phyloP scores from a whole-genome alignment of 2,888 invertebrate species.

The Synergus itoensis region DNA sequence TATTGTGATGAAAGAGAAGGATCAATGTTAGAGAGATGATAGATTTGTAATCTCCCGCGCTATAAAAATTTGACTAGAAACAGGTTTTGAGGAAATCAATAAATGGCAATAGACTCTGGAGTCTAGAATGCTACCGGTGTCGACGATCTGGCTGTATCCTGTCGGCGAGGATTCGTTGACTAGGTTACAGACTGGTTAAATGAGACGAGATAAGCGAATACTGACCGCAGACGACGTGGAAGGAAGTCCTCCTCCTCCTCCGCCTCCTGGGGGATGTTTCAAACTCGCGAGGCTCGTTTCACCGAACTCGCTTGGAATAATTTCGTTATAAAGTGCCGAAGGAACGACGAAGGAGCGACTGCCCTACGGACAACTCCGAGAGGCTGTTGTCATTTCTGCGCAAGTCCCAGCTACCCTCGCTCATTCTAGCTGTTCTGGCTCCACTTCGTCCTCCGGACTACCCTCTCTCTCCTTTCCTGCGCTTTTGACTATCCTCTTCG shows the following conservation, averaged over 20 bases:
- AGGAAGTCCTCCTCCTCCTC: conserved; percentile 42
- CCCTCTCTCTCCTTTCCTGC: conserved; percentile 44
- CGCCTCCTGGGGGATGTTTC: conserved; percentile 25
- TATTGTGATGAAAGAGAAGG: neutral
- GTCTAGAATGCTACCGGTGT: conserved; percentile 32
- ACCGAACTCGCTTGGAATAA: conserved; percentile 66
- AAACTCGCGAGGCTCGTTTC: conserved; percentile 56
- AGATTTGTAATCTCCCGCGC: conserved; percentile 38
- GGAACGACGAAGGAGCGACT: conserved; percentile 73
- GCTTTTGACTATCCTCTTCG: conserved; percentile 52
- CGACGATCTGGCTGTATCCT: conserved; percentile 28
- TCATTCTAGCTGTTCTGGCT: conserved; percentile 18
- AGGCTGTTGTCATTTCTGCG: conserved; percentile 58
- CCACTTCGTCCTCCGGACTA: conserved; percentile 45
- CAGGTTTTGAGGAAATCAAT: conserved; percentile 68
- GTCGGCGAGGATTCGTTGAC: conserved; percentile 13
- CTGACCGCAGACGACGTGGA: conserved; percentile 46
- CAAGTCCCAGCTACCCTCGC: conserved; percentile 52
- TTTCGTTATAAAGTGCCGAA: conserved; percentile 72
- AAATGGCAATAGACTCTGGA: conserved; percentile 66
- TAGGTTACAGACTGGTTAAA: conserved; percentile 6
- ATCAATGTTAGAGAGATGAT: neutral
- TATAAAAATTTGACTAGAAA: conserved; percentile 64
- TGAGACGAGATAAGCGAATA: conserved; percentile 24
- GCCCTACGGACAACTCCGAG: conserved; percentile 66